phyloP scores from a whole-genome alignment of 2,888 invertebrate species.

The Thecocarcelia acutangulata region DNA sequence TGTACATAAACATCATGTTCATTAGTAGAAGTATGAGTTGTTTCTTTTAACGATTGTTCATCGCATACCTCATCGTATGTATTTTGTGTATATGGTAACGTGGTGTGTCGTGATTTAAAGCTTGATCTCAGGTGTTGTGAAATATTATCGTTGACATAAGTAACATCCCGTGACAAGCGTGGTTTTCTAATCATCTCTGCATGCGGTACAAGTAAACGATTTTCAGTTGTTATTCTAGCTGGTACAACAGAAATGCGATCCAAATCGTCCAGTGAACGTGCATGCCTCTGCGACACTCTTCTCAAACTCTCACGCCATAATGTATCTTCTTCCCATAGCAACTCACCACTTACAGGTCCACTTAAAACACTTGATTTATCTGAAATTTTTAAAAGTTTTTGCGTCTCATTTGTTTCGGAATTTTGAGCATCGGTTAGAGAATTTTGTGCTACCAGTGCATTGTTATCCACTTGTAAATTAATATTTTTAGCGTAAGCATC shows the following conservation, averaged over 20 bases:
- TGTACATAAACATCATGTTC: slow-evolving; percentile 80
- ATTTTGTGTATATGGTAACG: neutral
- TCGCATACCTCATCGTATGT: slow-evolving; percentile 59
- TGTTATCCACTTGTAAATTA: slow-evolving; percentile 70
- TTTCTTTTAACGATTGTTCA: slow-evolving; percentile 45
- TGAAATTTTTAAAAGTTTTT: slow-evolving; percentile 53
- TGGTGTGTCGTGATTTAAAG: slow-evolving; percentile 70
- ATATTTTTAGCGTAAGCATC: slow-evolving; percentile 74
- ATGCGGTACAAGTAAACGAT: neutral
- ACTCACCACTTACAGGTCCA: slow-evolving; percentile 82
- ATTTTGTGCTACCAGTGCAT: slow-evolving; percentile 50
- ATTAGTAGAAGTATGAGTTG: slow-evolving; percentile 47
- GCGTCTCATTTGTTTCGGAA: slow-evolving; percentile 13
- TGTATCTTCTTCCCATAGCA: slow-evolving; percentile 91
- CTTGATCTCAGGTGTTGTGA: slow-evolving; percentile 80
- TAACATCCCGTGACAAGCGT: slow-evolving; percentile 86
- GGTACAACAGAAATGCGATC: slow-evolving; percentile 82
- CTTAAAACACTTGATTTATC: slow-evolving; percentile 77
- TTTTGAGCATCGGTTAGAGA: slow-evolving; percentile 6
- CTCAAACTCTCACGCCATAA: slow-evolving; percentile 91
- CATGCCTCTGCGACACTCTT: slow-evolving; percentile 90
- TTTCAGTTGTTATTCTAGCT: slow-evolving; percentile 8
- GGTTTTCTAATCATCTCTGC: slow-evolving; percentile 23
- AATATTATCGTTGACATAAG: slow-evolving; percentile 89
- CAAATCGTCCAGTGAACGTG: slow-evolving; percentile 91